Conservation (phyloP, 2,797 vertebrate genomes). For the Lepidocolaptes lacrymiger region DNA sequence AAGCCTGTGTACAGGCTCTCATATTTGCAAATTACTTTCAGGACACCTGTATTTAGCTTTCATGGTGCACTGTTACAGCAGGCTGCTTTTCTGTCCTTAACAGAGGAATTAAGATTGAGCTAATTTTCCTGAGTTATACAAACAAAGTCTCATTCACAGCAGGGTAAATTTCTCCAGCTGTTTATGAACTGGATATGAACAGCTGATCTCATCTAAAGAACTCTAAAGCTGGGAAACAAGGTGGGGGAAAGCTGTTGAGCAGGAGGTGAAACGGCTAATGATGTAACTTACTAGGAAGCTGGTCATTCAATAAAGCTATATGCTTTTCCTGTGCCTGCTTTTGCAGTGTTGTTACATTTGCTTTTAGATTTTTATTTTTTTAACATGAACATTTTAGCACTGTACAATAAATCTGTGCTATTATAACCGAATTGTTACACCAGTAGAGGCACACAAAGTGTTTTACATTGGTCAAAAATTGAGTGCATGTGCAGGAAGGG, state of each 20-base stretch:
- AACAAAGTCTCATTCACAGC: slow-evolving; percentile 37
- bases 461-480: neutral
- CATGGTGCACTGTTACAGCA: neutral
- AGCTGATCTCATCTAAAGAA: slow-evolving; percentile 22
- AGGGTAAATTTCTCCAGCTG: slow-evolving; percentile 39
- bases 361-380: neutral
- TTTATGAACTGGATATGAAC: slow-evolving; percentile 7
- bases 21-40: neutral
- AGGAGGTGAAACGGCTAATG: neutral
- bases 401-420: neutral
- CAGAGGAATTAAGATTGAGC: neutral
- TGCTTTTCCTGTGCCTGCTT: neutral
- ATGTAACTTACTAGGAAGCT: neutral
- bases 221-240: slow-evolving; percentile 32
- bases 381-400: neutral
- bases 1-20: neutral
- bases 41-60: neutral
- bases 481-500: neutral
- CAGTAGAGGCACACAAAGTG: neutral
- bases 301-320: neutral
- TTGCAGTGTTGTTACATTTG: neutral
- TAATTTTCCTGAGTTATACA: slow-evolving; percentile 11
- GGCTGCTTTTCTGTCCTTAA: neutral
- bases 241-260: neutral
- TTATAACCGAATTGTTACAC: neutral